A percentile compares a stretch with the other conserved stretches of the same genome.
phyloP scores from a whole-genome alignment of 2,888 invertebrate genomes.

The Archips xylosteana region DNA sequence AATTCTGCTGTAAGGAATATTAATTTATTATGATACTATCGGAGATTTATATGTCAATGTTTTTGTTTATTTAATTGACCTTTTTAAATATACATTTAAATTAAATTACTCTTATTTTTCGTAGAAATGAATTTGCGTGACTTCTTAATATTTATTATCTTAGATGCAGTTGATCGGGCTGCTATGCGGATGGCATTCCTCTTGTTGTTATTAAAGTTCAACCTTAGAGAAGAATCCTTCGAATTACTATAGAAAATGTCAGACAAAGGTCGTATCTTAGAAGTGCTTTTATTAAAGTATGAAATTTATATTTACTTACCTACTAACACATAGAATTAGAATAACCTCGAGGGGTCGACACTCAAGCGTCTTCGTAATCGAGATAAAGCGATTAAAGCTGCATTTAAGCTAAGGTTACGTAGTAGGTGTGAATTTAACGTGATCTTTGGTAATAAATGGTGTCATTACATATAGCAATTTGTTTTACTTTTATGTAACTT shows the following conservation, averaged over 20 bases:
- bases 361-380: constrained; percentile 57
- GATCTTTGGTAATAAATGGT: constrained; percentile 35
- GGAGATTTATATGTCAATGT: background rate
- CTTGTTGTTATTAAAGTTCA: constrained; percentile 66
- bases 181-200: constrained; percentile 68
- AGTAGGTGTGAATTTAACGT: constrained; percentile 29
- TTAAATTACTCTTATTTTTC: constrained; percentile 1
- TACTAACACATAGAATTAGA: constrained; percentile 48
- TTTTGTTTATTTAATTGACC: background rate
- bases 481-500: constrained; percentile 36
- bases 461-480: constrained; percentile 37
- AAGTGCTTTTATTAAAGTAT: constrained; percentile 48
- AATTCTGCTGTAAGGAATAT: too few species aligned
- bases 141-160: constrained; percentile 45
- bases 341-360: constrained; percentile 58
- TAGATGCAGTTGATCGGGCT: constrained; percentile 55
- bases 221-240: constrained; percentile 68
- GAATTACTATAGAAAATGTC: constrained; percentile 69
- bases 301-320: constrained; percentile 40
- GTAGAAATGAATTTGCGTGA: constrained; percentile 34
- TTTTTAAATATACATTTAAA: background rate
- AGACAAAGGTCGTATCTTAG: constrained; percentile 70
- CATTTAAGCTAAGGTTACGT: constrained; percentile 37
- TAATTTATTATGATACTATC: background rate
- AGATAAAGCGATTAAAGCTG: constrained; percentile 55